These are phyloP conservation scores for Megaceryle alcyon DNA, from an alignment of 2,797 vertebrate species.

Conservation along the genomic window DNA sequence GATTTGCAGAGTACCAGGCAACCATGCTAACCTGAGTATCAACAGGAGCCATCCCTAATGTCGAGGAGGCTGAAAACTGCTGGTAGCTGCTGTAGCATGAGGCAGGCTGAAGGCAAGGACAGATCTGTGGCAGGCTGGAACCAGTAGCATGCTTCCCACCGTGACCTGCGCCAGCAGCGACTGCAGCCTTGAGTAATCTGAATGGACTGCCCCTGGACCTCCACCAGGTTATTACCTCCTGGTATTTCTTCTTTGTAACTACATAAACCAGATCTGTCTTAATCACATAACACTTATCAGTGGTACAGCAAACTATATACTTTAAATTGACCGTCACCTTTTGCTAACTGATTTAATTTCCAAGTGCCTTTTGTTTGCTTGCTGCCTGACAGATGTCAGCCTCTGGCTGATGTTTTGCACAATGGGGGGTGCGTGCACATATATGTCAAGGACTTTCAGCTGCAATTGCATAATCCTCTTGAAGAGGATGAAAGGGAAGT, in stretches of 20 bases:
- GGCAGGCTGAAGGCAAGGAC: neutral
- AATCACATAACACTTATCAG: neutral
- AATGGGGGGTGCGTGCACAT: neutral
- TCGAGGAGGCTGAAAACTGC: neutral
- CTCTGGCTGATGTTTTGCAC: neutral
- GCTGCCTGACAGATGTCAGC: neutral
- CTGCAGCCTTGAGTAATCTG: neutral
- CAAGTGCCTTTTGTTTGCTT: neutral
- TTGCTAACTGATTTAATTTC: neutral
- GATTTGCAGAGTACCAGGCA: neutral
- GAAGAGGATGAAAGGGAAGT: neutral
- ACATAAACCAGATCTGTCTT: neutral
- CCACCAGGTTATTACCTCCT: neutral
- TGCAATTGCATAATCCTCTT: neutral
- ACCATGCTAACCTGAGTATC: neutral
- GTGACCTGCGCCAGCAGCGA: accelerated
- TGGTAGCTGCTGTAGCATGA: neutral
- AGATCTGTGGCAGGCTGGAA: neutral
- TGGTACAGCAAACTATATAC: neutral
- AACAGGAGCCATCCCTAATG: neutral
- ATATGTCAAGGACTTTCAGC: neutral
- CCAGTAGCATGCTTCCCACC: neutral
- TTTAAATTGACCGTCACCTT: neutral
- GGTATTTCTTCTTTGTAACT: neutral
- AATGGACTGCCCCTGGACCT: neutral